Conservation (phyloP, 2,888 invertebrate genomes). For the Petrolisthes manimaculis region DNA sequence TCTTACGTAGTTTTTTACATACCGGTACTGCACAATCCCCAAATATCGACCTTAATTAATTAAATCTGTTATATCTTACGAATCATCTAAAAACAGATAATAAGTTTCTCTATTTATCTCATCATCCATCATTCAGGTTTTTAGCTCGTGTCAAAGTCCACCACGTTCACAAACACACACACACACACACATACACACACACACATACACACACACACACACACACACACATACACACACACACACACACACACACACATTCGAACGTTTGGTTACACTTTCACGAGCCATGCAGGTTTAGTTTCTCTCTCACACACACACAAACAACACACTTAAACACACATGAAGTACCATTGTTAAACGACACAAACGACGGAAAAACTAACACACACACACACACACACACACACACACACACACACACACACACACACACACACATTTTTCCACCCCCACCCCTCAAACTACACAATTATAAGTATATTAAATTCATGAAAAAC, state of each 20-base stretch:
- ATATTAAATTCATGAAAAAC: no score
- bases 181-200: neutral
- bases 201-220: neutral
- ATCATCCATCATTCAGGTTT: no score
- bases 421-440: neutral
- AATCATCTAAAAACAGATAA: no score
- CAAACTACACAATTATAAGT: no score
- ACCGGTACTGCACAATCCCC: no score
- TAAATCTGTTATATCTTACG: no score
- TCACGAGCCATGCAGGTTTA: neutral
- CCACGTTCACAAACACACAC: neutral
- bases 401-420: slow-evolving; percentile 1
- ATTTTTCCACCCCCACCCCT: neutral
- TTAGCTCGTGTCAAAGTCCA: no score
- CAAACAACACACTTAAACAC: neutral
- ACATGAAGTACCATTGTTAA: no score
- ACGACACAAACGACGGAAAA: no score
- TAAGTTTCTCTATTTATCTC: no score
- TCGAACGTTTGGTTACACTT: neutral
- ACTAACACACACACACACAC: slow-evolving; percentile 1
- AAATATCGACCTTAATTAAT: no score
- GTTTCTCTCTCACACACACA: neutral
- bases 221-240: neutral
- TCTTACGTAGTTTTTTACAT: no score
- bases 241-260: neutral